Evolutionary conservation across 2,888 invertebrate species (phyloP), one percentile per base, ranked within the genome.

Genomic region (Andrena praecox): DNA sequence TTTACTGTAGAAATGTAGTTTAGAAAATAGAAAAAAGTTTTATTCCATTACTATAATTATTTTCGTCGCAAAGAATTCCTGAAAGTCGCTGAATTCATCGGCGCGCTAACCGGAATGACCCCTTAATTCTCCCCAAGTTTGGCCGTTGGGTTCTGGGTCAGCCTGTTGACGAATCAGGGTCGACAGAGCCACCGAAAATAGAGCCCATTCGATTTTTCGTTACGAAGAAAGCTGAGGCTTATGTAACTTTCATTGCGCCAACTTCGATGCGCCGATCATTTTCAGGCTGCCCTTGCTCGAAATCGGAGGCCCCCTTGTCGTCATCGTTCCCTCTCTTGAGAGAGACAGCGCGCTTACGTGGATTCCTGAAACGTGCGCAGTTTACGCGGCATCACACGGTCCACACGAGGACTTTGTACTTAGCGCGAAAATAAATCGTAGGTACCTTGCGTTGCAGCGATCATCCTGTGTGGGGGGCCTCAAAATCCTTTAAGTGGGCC

Each of bases 171-270:
- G 33, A 20, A 8, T 7, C 20, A 6, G 8, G 20, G 10, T 24
- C 20, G 54, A 7, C 3, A 3, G 24, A n/a, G 33, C 10, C 50
- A 66, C 56, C 66, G 73, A 73, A 67, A 67, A 42, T 73, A 77
- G 50, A 29, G 31, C 35, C n/a, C 29, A 16, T 42, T 66, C 59
- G 56, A 64, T 16, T 64, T 52, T 68, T 62, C 52, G 27, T 42
- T 52, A 31, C 31, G 4, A 24, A 67, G 60, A 67, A 77, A 67
- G 52, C 31, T 20, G 42, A 16, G 24, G 73, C 52, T 77, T 73
- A 73, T 67, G 66, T 62, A 77, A 73, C 67, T 73, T 73, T 67
- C 52, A 60, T 77, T 73, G 60, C 52, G 60, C 60, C 66, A 67
- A 67, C 52, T 62, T 74, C 67, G 74, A 60, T 60, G 35, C n/a